phyloP scores from a whole-genome alignment of 37 sponge, comb jelly and placozoan species.

The Chondrilla cf. caribensis region DNA sequence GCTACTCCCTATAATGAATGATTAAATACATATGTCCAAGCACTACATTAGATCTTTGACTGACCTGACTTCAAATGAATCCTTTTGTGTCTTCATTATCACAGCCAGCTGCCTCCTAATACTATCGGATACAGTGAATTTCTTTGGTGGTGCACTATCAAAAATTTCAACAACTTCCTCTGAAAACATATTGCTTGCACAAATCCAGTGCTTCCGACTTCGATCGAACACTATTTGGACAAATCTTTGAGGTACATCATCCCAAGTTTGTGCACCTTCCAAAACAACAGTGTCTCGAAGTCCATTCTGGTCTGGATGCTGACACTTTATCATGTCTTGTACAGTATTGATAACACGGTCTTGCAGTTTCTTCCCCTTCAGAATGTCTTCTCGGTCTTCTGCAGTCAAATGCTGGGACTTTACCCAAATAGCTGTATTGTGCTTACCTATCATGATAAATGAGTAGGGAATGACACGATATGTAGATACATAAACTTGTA shows the following conservation, averaged over 20 bases:
- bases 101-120: neutral
- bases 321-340: neutral
- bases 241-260: neutral
- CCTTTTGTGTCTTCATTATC: neutral
- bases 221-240: neutral
- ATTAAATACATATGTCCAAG: no score
- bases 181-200: neutral
- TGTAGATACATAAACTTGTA: no score
- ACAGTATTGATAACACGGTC: neutral
- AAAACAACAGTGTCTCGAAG: slow-evolving; percentile 1
- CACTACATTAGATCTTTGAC: no score
- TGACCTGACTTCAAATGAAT: slow-evolving; percentile 1
- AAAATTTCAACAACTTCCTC: neutral
- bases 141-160: neutral
- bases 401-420: neutral
- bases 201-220: neutral
- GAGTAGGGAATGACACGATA: no score
- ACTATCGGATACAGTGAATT: neutral
- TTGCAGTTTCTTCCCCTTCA: neutral
- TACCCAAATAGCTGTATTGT: neutral
- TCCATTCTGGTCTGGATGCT: neutral
- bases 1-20: no score
- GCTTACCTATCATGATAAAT: no score
- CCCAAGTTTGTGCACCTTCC: slow-evolving; percentile 11
- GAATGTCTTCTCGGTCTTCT: neutral